Percentiles rank a stretch among this genome's conserved stretches.
phyloP scores from a whole-genome alignment of 2,797 vertebrate species.

The Chlorospingus semifuscus region DNA sequence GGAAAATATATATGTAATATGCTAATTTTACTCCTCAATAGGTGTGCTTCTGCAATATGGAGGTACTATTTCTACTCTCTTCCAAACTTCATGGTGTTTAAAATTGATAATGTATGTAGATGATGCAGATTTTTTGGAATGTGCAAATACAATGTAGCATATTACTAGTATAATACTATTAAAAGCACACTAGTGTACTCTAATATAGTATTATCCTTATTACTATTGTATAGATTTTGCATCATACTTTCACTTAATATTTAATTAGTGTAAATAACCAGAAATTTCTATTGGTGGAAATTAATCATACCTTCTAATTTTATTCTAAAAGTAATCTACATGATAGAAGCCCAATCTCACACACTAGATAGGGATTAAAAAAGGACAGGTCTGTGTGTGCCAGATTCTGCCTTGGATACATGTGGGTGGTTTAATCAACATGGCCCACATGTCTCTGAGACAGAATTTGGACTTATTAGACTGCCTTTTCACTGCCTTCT shows the following conservation, averaged over 20 bases:
- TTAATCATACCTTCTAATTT: not conserved
- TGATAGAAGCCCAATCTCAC: not conserved
- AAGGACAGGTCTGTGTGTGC: conserved; percentile 3
- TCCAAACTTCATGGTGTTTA: not conserved
- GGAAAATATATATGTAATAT: not conserved
- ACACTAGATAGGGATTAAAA: not conserved
- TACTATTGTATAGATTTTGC: not conserved
- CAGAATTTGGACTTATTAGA: conserved; percentile 41
- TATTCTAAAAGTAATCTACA: not conserved
- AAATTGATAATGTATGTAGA: not conserved
- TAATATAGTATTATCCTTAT: not conserved
- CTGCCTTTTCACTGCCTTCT: conserved; percentile 36
- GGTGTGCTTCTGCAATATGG: not conserved
- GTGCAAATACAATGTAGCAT: not conserved
- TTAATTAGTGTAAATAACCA: not conserved
- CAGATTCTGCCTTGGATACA: conserved; percentile 14
- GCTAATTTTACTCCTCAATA: not conserved
- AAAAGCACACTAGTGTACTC: not conserved
- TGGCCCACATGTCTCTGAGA: conserved; percentile 3
- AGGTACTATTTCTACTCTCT: not conserved
- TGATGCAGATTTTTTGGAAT: not conserved
- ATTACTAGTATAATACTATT: not conserved
- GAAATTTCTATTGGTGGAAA: not conserved
- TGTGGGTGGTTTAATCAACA: conserved; percentile 42
- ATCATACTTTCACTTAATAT: not conserved